Evolutionary conservation across 2,888 invertebrate species (phyloP).

Genomic region (Anarsia innoxiella): DNA sequence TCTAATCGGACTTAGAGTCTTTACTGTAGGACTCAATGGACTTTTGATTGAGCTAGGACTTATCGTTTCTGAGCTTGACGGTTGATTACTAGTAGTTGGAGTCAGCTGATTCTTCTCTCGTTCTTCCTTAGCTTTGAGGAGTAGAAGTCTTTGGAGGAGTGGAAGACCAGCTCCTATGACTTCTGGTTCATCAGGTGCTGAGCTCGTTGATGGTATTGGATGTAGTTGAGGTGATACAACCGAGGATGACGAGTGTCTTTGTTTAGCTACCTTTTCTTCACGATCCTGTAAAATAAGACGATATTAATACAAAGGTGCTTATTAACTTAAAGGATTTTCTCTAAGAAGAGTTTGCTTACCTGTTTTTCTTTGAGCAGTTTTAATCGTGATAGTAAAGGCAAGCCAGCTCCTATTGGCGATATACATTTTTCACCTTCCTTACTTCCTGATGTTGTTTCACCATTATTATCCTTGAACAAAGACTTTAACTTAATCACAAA

Average conservation of each 20-base stretch:
- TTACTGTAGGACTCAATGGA: constrained; percentile 67
- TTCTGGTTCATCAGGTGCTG: constrained; percentile 76
- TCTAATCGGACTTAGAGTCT: constrained; percentile 64
- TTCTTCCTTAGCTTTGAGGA: constrained; percentile 86
- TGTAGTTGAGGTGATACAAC: constrained; percentile 61
- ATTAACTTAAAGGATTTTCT: background rate
- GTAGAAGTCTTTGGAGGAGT: constrained; percentile 81
- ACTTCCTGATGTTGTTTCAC: constrained; percentile 53
- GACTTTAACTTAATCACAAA: background rate
- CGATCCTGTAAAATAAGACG: constrained; percentile 46
- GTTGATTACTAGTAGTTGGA: constrained; percentile 57
- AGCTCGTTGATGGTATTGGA: constrained; percentile 77
- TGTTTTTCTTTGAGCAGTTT: constrained; percentile 90
- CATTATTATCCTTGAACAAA: constrained; percentile 49
- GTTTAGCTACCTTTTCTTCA: constrained; percentile 68
- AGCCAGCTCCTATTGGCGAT: constrained; percentile 88
- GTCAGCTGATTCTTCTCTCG: constrained; percentile 67
- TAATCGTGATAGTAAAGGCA: constrained; percentile 85
- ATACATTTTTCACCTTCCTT: constrained; percentile 77
- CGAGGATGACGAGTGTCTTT: constrained; percentile 55
- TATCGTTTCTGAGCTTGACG: constrained; percentile 70
- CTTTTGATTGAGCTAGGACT: constrained; percentile 70
- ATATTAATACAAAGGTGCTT: background rate
- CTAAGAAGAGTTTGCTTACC: constrained; percentile 42
- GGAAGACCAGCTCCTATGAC: constrained; percentile 82